A percentile compares a stretch with the other conserved stretches of the same genome.
Evolutionary conservation across 2,113 vertebrate species (phyloP).

Genomic region (Apteryx mantelli): DNA sequence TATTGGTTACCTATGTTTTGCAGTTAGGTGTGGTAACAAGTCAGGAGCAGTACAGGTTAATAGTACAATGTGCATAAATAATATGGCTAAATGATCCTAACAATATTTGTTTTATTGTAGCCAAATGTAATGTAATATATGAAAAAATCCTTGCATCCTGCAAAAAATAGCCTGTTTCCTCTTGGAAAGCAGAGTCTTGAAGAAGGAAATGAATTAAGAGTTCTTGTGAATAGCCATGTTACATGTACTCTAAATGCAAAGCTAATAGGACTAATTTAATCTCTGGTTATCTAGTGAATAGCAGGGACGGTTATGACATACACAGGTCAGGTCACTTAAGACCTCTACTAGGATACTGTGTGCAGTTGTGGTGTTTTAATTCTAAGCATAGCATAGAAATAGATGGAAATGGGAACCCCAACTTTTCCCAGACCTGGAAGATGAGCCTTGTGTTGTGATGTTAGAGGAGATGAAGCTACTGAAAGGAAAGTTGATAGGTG

Average conservation of each 20-base stretch:
- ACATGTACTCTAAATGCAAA: not conserved
- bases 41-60: not conserved
- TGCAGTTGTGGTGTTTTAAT: constrained; percentile 9
- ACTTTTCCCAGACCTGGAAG: constrained; percentile 13
- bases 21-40: not conserved
- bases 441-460: constrained; percentile 14
- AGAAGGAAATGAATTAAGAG: not conserved
- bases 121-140: not conserved
- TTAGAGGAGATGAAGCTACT: constrained; percentile 44
- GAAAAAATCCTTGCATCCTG: not conserved
- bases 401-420: not conserved
- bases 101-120: not conserved
- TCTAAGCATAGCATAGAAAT: not conserved
- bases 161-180: not conserved
- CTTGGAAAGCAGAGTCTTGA: not conserved
- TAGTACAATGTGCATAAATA: not conserved
- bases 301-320: not conserved
- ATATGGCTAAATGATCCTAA: not conserved
- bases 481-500: constrained; percentile 51
- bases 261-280: not conserved
- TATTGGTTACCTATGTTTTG: not conserved
- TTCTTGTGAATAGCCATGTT: not conserved
- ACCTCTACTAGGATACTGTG: not conserved
- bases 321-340: not conserved
- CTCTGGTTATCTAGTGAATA: not conserved